Evolutionary conservation across 2,113 vertebrate genomes (phyloP).

Genomic region (Steatornis caripensis): DNA sequence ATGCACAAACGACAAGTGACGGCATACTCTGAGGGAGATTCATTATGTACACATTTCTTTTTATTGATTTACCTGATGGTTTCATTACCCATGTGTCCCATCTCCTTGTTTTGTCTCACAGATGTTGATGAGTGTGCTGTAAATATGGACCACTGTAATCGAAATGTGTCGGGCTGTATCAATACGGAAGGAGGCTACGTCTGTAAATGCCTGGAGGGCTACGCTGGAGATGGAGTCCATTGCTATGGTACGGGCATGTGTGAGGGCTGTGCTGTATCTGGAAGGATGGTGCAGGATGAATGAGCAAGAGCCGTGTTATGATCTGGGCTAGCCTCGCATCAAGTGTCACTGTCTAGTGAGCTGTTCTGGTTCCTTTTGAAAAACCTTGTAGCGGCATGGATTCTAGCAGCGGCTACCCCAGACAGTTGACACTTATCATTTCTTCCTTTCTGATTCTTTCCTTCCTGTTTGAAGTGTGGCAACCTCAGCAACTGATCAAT

Average conservation of each 20-base stretch:
- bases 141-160: slow-evolving; percentile 32
- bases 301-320: not conserved
- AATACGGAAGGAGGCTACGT: slow-evolving; percentile 75
- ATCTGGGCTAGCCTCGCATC: not conserved
- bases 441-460: not conserved
- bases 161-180: slow-evolving; percentile 48
- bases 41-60: not conserved
- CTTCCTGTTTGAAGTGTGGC: not conserved
- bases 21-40: not conserved
- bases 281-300: not conserved
- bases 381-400: not conserved
- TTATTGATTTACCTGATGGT: rapidly evolving
- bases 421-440: not conserved
- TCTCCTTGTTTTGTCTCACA: not conserved
- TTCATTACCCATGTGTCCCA: rapidly evolving
- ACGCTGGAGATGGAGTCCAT: slow-evolving; percentile 68
- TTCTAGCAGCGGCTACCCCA: not conserved
- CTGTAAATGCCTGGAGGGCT: slow-evolving; percentile 76
- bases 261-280: not conserved
- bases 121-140: slow-evolving; percentile 74
- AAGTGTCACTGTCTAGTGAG: not conserved
- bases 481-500: not conserved
- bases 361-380: not conserved
- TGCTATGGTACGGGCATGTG: slow-evolving; percentile 67
- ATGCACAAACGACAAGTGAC: not conserved